Conservation (phyloP, 2,797 vertebrate species). For the Malacoraja senta region DNA sequence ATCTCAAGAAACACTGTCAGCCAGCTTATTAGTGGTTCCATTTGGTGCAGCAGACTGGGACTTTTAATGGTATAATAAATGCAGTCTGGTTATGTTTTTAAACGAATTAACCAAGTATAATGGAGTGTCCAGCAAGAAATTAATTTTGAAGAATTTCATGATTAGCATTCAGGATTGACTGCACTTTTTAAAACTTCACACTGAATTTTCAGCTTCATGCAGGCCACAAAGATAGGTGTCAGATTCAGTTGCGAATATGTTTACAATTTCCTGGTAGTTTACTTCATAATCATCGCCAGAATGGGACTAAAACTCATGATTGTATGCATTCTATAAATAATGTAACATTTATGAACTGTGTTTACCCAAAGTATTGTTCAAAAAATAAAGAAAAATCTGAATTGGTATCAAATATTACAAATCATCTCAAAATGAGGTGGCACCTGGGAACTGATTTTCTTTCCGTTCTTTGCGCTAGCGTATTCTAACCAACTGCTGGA, state of each 20-base stretch:
- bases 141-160: conserved; percentile 9
- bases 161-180: not conserved
- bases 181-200: not conserved
- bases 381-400: not conserved
- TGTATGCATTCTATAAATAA: too few species aligned
- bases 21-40: conserved; percentile 14
- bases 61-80: not conserved
- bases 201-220: not conserved
- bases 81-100: not conserved
- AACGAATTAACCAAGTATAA: not conserved
- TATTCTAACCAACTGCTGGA: not conserved
- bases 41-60: not conserved
- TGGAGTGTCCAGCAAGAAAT: not conserved
- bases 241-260: not conserved
- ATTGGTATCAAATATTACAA: not conserved
- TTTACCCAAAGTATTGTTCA: not conserved
- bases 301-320: not conserved
- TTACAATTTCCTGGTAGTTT: not conserved
- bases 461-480: not conserved
- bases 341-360: not conserved
- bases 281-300: not conserved
- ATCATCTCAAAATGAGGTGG: not conserved
- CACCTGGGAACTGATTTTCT: not conserved
- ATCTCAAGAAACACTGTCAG: not conserved
- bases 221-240: not conserved